Evolutionary conservation across 1,140 invertebrate genomes (phyloP), one percentile per base, ranked within the genome.

Genomic region (Aphaenogaster floridana): DNA sequence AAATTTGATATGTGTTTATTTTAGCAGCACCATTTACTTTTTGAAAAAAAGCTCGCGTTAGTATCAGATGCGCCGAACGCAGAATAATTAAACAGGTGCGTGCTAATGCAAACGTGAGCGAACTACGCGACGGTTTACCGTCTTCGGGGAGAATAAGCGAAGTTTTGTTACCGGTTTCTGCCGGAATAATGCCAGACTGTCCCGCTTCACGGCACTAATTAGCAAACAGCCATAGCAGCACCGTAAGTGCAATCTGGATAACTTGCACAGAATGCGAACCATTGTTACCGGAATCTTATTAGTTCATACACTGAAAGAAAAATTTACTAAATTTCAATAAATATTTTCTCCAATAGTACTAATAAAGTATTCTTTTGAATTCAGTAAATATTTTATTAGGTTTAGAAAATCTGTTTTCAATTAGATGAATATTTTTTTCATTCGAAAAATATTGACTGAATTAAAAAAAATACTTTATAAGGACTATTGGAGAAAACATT

Each of bases 91-190:
- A 74, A 61, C 80, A 85, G 28, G n/a, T 76, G 48, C 48, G 34
- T 57, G 59, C 48, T 78, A 78, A 77, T 1, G n/a, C 21, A 66
- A 79, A 78, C 59, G 45, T 13, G 21, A 54, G 45, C 57, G 34
- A 54, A 42, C n/a, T 45, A 48, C 7, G 48, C 45, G 36, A 50
- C 61, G 61, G 34, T 76, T 85, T 78, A 54, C 13, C 45, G 13
- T 66, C 48, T 79, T 79, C 36, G 39, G 45, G 0, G 59, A 68
- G 81, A 66, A 86, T 79, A 86, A 86, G 36, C 59, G 11, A 85
- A 85, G 45, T 85, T 86, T 85, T 17, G 81, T 84, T 63, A 34
- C 34, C 34, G n/a, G 69, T 84, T 57, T 48, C 42, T 54, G 42
- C 1, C 17, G 28, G 74, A 42, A 79, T 86, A 86, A 79, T 54